Evolutionary conservation across 1,140 invertebrate species (phyloP), one percentile per base, ranked within the genome.

Genomic region (Octopus sinensis): DNA sequence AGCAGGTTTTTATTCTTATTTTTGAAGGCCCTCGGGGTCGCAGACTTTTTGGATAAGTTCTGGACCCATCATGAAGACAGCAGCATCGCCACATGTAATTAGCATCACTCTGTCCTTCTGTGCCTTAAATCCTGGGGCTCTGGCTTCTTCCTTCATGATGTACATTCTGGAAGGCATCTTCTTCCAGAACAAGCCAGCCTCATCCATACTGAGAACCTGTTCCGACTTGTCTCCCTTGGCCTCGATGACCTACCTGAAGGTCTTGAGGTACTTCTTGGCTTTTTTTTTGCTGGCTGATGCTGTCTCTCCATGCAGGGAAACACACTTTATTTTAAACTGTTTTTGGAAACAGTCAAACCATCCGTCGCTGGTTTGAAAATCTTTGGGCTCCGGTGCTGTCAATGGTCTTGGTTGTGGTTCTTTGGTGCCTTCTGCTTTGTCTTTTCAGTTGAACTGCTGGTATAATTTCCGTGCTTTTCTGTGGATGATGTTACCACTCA

Each of bases 231-330:
- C 1, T 68, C 62, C 62, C n/a, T 68, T 68, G 12, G 1, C 62
- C 62, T n/a, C 62, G 62, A 68, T 68, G 62, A 68, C 3, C 62
- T 68, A n/a, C 1, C 62, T 68, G 62, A 68, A 68, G 62, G 62
- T 68, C n/a, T 68, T 3, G 3, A n/a, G 62, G 62, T 68, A 68
- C 62, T 68, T 68, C 62, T 68, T 3, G 3, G 62, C 3, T 1
- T 1, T 3, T 68, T 1, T 3, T 68, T 68, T 68, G 62, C 1
- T 68, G 62, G 62, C 62, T 13, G 62, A 68, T 68, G 62, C 62
- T 68, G 62, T n/a, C 62, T 68, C 62, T 68, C 62, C 62, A 68
- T 68, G 62, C n/a, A 68, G 62, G 62, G 62, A 68, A 68, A 68
- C 62, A 68, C 62, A 68, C 62, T 68, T 68, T 68, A 68, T 68